Conservation (phyloP, 2,113 vertebrate species). For the Salvelinus sp. region DNA sequence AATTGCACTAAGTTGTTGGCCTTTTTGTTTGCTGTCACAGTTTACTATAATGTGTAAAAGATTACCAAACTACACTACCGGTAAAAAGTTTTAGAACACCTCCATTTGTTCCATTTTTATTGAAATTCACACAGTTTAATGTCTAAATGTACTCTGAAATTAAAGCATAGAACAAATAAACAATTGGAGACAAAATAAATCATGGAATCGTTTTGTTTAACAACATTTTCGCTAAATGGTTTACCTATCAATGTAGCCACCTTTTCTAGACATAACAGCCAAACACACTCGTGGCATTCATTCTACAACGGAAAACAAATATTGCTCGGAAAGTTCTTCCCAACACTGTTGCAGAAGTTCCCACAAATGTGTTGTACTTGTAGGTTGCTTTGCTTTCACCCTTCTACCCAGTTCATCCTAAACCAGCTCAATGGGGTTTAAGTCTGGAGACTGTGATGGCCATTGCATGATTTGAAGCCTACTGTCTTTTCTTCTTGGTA, state of each 20-base stretch:
- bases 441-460: not conserved
- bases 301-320: not conserved
- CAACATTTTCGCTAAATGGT: not conserved
- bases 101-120: too few species aligned
- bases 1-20: too few species aligned
- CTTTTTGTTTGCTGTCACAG: too few species aligned
- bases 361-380: not conserved
- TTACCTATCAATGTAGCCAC: not conserved
- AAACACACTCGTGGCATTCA: not conserved
- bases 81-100: too few species aligned
- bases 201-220: not conserved
- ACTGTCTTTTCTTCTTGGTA: not conserved
- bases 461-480: not conserved
- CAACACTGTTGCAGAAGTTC: not conserved
- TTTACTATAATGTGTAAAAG: too few species aligned
- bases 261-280: not conserved
- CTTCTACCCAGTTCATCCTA: not conserved
- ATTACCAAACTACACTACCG: too few species aligned
- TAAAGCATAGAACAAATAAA: not conserved
- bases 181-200: not conserved
- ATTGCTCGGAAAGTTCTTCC: not conserved
- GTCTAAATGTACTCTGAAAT: too few species aligned
- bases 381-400: not conserved
- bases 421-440: not conserved
- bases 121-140: too few species aligned